phyloP scores from a whole-genome alignment of 2,113 vertebrate species.

The Mustela nigripes region DNA sequence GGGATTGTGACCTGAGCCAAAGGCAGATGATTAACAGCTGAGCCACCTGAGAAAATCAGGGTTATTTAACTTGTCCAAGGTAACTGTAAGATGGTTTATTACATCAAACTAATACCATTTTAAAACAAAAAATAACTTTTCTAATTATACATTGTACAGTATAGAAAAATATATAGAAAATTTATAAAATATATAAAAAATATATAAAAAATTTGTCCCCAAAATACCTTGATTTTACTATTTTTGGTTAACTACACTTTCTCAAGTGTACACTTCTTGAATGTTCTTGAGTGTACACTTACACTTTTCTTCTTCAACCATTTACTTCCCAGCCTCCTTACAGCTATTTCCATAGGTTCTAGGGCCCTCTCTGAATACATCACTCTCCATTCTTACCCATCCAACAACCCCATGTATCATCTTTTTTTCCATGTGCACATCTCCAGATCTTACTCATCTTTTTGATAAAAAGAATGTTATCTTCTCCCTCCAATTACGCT shows the following conservation, averaged over 20 bases:
- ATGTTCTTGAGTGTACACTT: too few relatives aligned
- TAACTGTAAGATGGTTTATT: neutral
- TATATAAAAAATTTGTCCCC: neutral
- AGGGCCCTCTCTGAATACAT: neutral
- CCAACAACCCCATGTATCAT: neutral
- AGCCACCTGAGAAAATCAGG: neutral
- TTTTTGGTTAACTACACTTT: neutral
- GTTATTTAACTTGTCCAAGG: neutral
- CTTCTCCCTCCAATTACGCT: neutral
- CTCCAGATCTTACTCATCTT: neutral
- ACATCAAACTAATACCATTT: neutral
- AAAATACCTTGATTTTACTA: neutral
- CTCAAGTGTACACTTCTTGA: neutral
- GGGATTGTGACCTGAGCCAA: too few relatives aligned
- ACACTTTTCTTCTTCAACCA: neutral
- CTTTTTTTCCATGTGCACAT: neutral
- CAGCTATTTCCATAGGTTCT: neutral
- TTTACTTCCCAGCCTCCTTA: neutral
- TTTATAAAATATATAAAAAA: too few relatives aligned
- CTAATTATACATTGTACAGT: neutral
- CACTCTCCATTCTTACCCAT: neutral
- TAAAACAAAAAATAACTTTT: slow-evolving; percentile 29
- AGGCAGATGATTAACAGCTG: too few relatives aligned
- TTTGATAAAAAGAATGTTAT: neutral
- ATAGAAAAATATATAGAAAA: neutral